Evolutionary conservation across 2,113 vertebrate genomes (phyloP).

Genomic region (Puffinus mauretanicus): DNA sequence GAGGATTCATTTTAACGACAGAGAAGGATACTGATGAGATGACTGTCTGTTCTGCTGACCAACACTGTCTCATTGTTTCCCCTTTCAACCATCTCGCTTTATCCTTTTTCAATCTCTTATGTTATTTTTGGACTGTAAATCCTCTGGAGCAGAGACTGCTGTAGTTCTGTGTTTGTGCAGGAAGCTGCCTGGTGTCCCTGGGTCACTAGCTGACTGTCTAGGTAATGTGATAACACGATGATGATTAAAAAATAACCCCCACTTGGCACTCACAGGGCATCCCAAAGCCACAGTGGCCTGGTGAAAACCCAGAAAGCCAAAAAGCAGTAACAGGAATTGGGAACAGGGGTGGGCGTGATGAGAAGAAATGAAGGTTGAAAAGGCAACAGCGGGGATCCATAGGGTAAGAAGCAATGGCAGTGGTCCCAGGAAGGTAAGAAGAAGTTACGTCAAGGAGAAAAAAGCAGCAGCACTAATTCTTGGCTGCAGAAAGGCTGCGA

Average conservation of each 20-base stretch:
- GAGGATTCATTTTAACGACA: conserved; percentile 18
- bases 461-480: not conserved
- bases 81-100: conserved; percentile 9
- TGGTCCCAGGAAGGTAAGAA: not conserved
- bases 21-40: conserved; percentile 9
- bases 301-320: not conserved
- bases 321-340: not conserved
- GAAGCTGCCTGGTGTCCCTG: not conserved
- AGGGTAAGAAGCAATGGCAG: not conserved
- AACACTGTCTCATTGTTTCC: conserved; percentile 1
- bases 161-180: not conserved
- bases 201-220: not conserved
- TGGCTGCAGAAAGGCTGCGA: not conserved
- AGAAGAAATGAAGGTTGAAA: not conserved
- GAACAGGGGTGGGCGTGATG: accelerated
- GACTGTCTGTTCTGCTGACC: conserved; percentile 23
- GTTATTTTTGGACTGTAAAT: conserved; percentile 45
- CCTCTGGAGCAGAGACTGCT: not conserved
- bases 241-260: not conserved
- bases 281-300: not conserved
- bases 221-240: not conserved
- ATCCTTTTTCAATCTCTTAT: conserved; percentile 7
- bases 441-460: not conserved
- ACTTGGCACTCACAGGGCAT: not conserved
- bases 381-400: not conserved